These are phyloP conservation scores for Mus musculus DNA, from an alignment of 2,113 vertebrate genomes.

Conservation along the genomic window GRCm39 chr14:45438501-45439000, in stretches of 20 bases:
- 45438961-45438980: not conserved
- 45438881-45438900: not conserved
- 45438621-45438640: no score
- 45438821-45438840: conserved; percentile 20
- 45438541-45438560: no score
- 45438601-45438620: no score
- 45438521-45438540: no score
- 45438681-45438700: not conserved
- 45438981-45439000: not conserved
- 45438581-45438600: no score
- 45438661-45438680: no score
- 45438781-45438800: not conserved
- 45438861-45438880: not conserved
- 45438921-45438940: not conserved
- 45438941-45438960: not conserved
- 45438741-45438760: not conserved
- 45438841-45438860: not conserved
- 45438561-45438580: no score
- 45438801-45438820: not conserved
- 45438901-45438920: not conserved
- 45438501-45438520: no score
- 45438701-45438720: not conserved
- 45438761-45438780: not conserved
- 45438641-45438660: no score
- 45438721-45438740: not conserved